A percentile compares a stretch with the other conserved stretches of the same genome.
Conservation (phyloP, 2,888 invertebrate species). For the Sminthurinus aureus region DNA sequence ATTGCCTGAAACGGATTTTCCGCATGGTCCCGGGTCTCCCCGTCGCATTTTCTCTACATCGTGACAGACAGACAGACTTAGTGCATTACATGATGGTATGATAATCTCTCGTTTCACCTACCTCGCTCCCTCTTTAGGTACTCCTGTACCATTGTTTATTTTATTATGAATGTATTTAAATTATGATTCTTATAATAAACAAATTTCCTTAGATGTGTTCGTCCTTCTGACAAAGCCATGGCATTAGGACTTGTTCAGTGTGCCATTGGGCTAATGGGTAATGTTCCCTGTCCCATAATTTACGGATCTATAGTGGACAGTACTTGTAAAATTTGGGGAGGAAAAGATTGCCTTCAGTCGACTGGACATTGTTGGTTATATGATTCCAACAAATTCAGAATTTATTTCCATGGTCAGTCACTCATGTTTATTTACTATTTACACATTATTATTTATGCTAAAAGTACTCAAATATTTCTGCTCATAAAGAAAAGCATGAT, state of each 20-base stretch:
- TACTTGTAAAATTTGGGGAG: slow-evolving; percentile 80
- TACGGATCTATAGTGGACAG: slow-evolving; percentile 93
- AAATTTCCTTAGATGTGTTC: slow-evolving; percentile 85
- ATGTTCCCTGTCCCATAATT: slow-evolving; percentile 93
- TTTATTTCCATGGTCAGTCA: slow-evolving; percentile 78
- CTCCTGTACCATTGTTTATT: no score
- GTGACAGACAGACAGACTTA: no score
- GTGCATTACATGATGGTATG: no score
- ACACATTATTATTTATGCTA: not conserved
- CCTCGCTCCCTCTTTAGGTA: no score
- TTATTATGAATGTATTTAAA: no score
- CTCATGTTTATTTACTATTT: not conserved
- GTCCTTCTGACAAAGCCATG: slow-evolving; percentile 93
- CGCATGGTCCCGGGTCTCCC: no score
- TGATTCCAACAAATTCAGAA: slow-evolving; percentile 81
- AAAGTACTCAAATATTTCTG: no score
- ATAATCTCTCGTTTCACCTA: no score
- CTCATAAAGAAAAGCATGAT: no score
- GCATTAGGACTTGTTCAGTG: slow-evolving; percentile 92
- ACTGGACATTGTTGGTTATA: slow-evolving; percentile 76
- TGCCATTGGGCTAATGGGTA: slow-evolving; percentile 90
- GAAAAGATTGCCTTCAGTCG: slow-evolving; percentile 73
- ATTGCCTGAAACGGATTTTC: no score
- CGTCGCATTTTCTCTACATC: no score
- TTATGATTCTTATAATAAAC: not conserved